Percentiles rank a stretch among this genome's conserved stretches.
phyloP scores from a whole-genome alignment of 2,888 invertebrate genomes.

The Drosophila siamana region DNA sequence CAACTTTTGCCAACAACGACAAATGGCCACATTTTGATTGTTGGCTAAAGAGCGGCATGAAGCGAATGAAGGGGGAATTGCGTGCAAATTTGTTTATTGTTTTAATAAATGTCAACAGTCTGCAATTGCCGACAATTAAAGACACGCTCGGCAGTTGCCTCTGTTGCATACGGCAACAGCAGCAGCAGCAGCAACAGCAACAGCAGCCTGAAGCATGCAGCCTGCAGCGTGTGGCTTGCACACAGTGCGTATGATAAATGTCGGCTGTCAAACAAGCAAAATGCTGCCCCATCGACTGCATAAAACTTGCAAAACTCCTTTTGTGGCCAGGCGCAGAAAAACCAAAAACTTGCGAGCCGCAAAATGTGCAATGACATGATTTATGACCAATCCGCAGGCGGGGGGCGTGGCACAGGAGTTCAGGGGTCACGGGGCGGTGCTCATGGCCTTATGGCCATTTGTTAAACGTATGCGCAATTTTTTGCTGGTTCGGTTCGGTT shows the following conservation, averaged over 20 bases:
- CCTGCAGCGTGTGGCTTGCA: constrained; percentile 11
- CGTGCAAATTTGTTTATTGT: constrained; percentile 72
- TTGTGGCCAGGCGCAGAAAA: constrained; percentile 40
- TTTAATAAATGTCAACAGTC: constrained; percentile 78
- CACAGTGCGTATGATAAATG: constrained; percentile 68
- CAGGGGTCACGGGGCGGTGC: constrained; percentile 33
- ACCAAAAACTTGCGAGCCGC: constrained; percentile 44
- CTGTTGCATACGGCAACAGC: constrained; percentile 29
- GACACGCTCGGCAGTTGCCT: constrained; percentile 31
- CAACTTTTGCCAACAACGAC: constrained; percentile 15
- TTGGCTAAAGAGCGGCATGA: not conserved
- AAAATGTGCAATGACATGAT: constrained; percentile 76
- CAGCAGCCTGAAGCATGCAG: no score
- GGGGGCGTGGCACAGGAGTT: constrained; percentile 3
- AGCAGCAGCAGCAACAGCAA: constrained; percentile 6
- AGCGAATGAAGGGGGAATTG: not conserved
- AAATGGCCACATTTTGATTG: constrained; percentile 27
- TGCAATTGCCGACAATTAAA: constrained; percentile 66
- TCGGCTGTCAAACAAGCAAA: constrained; percentile 53
- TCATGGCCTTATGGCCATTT: constrained; percentile 68
- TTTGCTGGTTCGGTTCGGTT: constrained; percentile 1
- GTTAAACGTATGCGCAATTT: constrained; percentile 72
- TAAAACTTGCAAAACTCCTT: constrained; percentile 41
- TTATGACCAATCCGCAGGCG: constrained; percentile 47
- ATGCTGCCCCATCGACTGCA: constrained; percentile 39